Percentiles rank a stretch among this genome's conserved stretches.
phyloP scores from a whole-genome alignment of 2,888 invertebrate species.

The Odontocerum albicorne region DNA sequence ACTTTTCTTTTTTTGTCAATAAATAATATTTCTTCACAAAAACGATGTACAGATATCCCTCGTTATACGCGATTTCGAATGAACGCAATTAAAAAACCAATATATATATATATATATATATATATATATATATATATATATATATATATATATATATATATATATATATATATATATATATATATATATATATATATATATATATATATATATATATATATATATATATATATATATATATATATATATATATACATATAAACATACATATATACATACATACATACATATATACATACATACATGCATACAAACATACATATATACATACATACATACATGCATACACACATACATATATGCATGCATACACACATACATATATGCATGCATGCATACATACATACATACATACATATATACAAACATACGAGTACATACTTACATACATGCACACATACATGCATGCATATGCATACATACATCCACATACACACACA shows the following conservation, averaged over 20 bases:
- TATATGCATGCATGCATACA: background rate
- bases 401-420: background rate
- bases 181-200: background rate
- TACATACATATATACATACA: background rate
- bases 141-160: constrained; percentile 3
- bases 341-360: background rate
- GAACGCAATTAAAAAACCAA: background rate
- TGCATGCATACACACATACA: background rate
- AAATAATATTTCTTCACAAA: too few relatives aligned
- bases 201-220: background rate
- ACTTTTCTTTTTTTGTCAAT: too few relatives aligned
- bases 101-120: constrained; percentile 6
- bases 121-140: constrained; percentile 7
- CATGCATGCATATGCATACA: background rate
- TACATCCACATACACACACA: background rate
- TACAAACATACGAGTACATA: background rate
- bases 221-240: background rate
- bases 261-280: background rate
- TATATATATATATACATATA: background rate
- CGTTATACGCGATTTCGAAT: too few relatives aligned
- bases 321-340: background rate
- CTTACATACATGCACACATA: background rate
- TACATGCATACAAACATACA: background rate
- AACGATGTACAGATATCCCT: too few relatives aligned
- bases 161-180: background rate